Evolutionary conservation across 2,113 vertebrate species (phyloP).

Genomic region (Campylorhamphus procurvoides): DNA sequence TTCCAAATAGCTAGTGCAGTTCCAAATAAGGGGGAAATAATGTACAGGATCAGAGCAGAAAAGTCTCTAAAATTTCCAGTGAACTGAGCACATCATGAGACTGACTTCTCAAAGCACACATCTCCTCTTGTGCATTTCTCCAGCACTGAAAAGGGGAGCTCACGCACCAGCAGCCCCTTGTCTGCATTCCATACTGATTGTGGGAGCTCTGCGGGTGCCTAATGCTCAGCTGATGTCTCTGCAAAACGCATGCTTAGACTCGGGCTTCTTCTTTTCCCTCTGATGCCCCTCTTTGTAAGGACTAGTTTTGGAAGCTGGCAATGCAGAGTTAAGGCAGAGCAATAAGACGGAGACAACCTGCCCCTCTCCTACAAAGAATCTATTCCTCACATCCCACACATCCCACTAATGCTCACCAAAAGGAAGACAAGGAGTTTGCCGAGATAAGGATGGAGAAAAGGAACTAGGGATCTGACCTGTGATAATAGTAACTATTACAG

Average conservation of each 20-base stretch:
- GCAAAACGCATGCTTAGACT: not conserved
- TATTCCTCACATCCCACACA: not conserved
- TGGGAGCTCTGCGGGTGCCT: not conserved
- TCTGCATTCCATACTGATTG: rapidly evolving
- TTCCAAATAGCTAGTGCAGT: not conserved
- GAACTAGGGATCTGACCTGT: not conserved
- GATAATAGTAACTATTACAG: not conserved
- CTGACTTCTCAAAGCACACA: rapidly evolving
- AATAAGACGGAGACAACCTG: not conserved
- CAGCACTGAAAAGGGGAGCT: not conserved
- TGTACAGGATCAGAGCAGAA: not conserved
- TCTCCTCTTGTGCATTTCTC: not conserved
- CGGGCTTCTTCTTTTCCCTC: not conserved
- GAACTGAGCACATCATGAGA: not conserved
- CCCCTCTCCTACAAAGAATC: not conserved
- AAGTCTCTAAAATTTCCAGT: not conserved
- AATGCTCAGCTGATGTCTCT: not conserved
- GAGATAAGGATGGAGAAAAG: not conserved
- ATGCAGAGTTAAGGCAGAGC: not conserved
- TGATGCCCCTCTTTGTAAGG: not conserved
- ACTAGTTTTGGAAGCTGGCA: not conserved
- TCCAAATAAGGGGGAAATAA: not conserved
- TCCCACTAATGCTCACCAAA: not conserved
- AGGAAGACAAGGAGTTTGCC: not conserved
- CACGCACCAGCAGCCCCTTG: not conserved